Conservation (phyloP, 2,113 vertebrate species). For the Poeciliopsis turrubarensis region DNA sequence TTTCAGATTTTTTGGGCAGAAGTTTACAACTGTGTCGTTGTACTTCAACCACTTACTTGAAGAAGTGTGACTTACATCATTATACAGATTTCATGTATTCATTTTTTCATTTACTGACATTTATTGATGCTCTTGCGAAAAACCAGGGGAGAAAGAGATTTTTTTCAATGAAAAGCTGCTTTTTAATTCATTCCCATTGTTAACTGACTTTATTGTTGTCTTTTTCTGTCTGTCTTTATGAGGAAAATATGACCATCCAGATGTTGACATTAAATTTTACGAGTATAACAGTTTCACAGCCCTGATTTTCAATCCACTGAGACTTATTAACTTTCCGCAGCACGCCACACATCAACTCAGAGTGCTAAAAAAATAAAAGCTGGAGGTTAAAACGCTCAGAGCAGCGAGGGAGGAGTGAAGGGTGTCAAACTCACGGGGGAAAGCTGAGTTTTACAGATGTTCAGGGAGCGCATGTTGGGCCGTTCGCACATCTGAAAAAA, state of each 20-base stretch:
- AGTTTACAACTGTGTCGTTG: too few relatives aligned
- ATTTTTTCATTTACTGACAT: too few relatives aligned
- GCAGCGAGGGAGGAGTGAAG: constrained; percentile 17
- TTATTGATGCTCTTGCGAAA: too few relatives aligned
- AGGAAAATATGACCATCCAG: neutral
- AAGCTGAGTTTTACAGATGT: constrained; percentile 47
- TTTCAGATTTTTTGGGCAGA: too few relatives aligned
- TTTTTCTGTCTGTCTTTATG: neutral
- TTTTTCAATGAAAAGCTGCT: too few relatives aligned
- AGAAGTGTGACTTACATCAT: too few relatives aligned
- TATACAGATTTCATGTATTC: too few relatives aligned
- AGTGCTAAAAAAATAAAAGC: constrained; percentile 12
- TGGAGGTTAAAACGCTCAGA: neutral
- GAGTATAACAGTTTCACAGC: constrained; percentile 35
- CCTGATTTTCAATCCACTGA: constrained; percentile 26
- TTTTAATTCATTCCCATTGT: too few relatives aligned
- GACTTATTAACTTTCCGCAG: constrained; percentile 5
- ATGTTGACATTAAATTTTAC: constrained; percentile 18
- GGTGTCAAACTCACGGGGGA: constrained; percentile 45
- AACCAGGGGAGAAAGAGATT: too few relatives aligned
- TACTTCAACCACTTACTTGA: too few relatives aligned
- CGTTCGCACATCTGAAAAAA: constrained; percentile 48
- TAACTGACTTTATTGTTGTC: too few relatives aligned
- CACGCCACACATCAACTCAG: neutral
- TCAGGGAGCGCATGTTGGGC: constrained; percentile 22